Percentiles rank a stretch among this genome's conserved stretches.
phyloP scores from a whole-genome alignment of 1,140 invertebrate genomes.

The Eupeodes corollae region DNA sequence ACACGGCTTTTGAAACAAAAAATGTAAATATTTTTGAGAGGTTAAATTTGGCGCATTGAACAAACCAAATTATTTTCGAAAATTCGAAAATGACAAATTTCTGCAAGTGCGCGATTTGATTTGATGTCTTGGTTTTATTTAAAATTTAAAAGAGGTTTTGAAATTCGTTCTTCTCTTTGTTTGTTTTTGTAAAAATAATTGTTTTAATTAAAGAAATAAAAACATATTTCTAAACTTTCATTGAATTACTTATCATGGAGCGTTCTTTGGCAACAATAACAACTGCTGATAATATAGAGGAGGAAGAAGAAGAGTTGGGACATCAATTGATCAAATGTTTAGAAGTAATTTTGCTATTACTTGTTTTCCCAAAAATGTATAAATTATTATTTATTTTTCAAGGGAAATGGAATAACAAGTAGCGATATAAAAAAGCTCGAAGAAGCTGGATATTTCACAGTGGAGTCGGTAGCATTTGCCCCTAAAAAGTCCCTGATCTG shows the following conservation, averaged over 20 bases:
- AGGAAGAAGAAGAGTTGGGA: slow-evolving; percentile 24
- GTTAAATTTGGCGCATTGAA: too few species aligned
- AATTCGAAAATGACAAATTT: too few species aligned
- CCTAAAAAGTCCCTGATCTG: slow-evolving; percentile 80
- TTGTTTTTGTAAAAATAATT: too few species aligned
- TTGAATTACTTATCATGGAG: slow-evolving; percentile 3
- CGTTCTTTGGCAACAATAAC: slow-evolving; percentile 2
- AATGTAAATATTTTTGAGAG: too few species aligned
- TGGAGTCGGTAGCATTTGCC: slow-evolving; percentile 90
- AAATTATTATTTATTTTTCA: background rate
- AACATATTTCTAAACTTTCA: background rate
- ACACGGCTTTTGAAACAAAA: too few species aligned
- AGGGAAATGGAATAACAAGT: slow-evolving; percentile 69
- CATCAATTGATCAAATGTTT: slow-evolving; percentile 21
- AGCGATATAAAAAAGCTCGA: slow-evolving; percentile 89
- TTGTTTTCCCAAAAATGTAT: too few species aligned
- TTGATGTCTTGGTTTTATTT: too few species aligned
- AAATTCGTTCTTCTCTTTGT: too few species aligned
- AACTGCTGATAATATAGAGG: slow-evolving; percentile 15
- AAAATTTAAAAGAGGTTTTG: too few species aligned
- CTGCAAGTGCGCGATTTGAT: too few species aligned
- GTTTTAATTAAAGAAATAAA: too few species aligned
- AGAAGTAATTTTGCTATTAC: slow-evolving; percentile 10
- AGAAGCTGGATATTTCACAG: slow-evolving; percentile 87
- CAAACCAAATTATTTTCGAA: too few species aligned